Evolutionary conservation across 2,888 invertebrate genomes (phyloP), one percentile per base, ranked within the genome.

Genomic region (Linyphia triangularis): DNA sequence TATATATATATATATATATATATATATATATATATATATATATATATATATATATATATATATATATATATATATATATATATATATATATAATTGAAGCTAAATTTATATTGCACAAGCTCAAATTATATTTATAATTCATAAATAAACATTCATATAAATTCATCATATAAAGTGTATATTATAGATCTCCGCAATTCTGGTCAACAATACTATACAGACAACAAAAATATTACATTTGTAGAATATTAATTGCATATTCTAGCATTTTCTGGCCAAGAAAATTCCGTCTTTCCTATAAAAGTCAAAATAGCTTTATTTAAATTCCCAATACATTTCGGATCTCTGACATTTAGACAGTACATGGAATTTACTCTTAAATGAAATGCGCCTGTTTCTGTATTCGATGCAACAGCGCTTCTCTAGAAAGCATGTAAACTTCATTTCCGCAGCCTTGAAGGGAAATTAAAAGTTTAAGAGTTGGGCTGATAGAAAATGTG

Each of bases 311-410:
- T 16, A 5, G 22, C 63, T 77, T 77, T 61, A 61, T 26, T 77
- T 77, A 61, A 77, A 33, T 59, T 75, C 75, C 63, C 81, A 81
- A 69, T 81, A 81, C 28, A 81, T 70, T 81, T 30, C 81, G 19
- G 70, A 57, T 67, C 33, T 37, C 57, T 69, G 81, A 59, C 69
- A n/a, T 59, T 69, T 67, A 70, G 57, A 70, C 30, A n/a, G 24
- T n/a, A 40, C 9, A 26, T 40, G 63, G 19, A 77, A 77, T 77
- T 77, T 77, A 77, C 22, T 19, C 73, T 22, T 33, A 22, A 30
- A n/a, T 30, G 77, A 37, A 63, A 61, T 61, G 40, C 77, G 63
- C 37, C 43, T 63, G 77, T 77, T 77, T 16, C 9, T 24, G 33
- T 26, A 37, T 77, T 77, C 10, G 28, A 22, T 26, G 19, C 30